Percentiles rank a stretch among this genome's conserved stretches.
phyloP scores from a whole-genome alignment of 2,797 vertebrate species.

The Tapirus indicus region DNA sequence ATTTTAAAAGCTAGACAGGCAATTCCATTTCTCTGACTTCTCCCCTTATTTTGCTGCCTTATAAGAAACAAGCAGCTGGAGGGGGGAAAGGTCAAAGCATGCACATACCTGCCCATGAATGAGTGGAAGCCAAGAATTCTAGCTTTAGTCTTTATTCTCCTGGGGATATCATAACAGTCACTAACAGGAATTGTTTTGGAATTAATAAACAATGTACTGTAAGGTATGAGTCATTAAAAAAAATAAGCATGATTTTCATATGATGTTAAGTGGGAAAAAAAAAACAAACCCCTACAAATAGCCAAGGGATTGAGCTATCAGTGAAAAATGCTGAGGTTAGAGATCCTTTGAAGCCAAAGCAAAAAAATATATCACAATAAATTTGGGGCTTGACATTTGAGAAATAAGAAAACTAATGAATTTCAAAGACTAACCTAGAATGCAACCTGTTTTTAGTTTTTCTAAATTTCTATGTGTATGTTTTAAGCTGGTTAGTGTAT shows the following conservation, averaged over 20 bases:
- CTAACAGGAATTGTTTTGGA: conserved; percentile 73
- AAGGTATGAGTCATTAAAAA: conserved; percentile 72
- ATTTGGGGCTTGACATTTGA: conserved; percentile 53
- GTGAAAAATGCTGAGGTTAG: conserved; percentile 53
- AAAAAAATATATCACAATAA: background rate
- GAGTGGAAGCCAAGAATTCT: conserved; percentile 12
- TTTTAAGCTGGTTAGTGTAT: background rate
- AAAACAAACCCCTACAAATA: conserved; percentile 46
- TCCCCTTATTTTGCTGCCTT: conserved; percentile 25
- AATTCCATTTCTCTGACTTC: conserved; percentile 57
- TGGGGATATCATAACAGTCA: conserved; percentile 34
- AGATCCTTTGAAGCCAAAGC: conserved; percentile 58
- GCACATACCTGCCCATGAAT: conserved; percentile 39
- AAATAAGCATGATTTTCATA: conserved; percentile 46
- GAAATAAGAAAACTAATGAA: conserved; percentile 10
- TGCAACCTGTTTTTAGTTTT: background rate
- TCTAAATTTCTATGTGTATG: background rate
- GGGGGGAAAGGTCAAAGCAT: background rate
- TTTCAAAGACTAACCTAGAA: background rate
- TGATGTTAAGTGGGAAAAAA: conserved; percentile 33
- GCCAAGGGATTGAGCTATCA: conserved; percentile 35
- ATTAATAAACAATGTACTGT: conserved; percentile 58
- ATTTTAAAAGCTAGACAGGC: conserved; percentile 50
- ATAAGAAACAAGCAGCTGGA: conserved; percentile 41
- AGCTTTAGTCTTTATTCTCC: conserved; percentile 61